phyloP scores from a whole-genome alignment of 2,888 invertebrate genomes.

The Nebria salina region DNA sequence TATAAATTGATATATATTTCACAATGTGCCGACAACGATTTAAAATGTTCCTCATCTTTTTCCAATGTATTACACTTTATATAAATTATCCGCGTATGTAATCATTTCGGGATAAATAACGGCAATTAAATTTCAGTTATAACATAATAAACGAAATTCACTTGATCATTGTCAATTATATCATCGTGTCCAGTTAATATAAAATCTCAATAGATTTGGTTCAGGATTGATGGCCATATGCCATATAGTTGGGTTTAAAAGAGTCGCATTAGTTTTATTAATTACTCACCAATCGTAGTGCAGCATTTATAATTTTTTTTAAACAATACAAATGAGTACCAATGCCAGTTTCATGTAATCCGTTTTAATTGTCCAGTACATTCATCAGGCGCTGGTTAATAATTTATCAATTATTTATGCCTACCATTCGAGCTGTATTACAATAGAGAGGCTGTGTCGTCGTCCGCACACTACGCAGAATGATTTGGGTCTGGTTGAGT shows the following conservation, averaged over 20 bases:
- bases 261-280: background rate
- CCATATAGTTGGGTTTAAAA: background rate
- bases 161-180: background rate
- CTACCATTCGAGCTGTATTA: slow-evolving; percentile 14
- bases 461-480: slow-evolving; percentile 4
- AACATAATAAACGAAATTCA: background rate
- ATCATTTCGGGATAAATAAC: no score
- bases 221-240: background rate
- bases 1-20: no score
- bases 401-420: slow-evolving; percentile 43
- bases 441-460: slow-evolving; percentile 19
- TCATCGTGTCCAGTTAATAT: background rate
- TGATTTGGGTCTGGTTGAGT: slow-evolving; percentile 13
- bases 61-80: no score
- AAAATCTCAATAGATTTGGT: background rate
- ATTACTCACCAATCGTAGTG: background rate
- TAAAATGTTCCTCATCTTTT: no score
- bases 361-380: slow-evolving; percentile 41
- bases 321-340: background rate
- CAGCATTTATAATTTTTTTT: background rate
- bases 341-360: slow-evolving; percentile 23
- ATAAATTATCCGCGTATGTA: no score
- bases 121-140: background rate
- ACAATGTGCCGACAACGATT: no score
- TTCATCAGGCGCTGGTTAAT: slow-evolving; percentile 36